Evolutionary conservation across 2,113 vertebrate genomes (phyloP), one percentile per base, ranked within the genome.

Genomic region (Gyps fulvus): DNA sequence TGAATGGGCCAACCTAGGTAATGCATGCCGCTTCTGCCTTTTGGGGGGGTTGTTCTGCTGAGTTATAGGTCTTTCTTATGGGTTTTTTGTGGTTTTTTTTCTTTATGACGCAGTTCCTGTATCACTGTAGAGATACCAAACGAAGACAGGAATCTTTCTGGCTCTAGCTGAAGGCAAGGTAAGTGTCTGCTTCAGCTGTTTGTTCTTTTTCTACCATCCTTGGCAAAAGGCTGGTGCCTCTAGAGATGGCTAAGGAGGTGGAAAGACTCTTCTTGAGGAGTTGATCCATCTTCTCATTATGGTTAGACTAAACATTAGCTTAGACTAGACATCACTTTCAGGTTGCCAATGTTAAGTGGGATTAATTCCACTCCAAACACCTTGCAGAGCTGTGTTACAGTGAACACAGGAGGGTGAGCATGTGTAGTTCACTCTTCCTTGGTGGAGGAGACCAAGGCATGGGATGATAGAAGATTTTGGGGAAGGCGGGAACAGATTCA

Each of bases 61-160:
- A 69, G 32, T 19, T 50, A 22, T 7, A 43, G 11, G 4, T 19
- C 13, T 34, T 0, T 40, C 62, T 47, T 4, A 6, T 1, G 7
- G 6, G 7, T 45, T 38, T 38, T 63, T 25, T 25, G 38, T 2
- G 10, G 5, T n/a, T 52, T 26, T 25, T 47, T 42, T 32, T 3
- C 3, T 71, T 57, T 42, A 3, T 43, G 47, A 7, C 49, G 36
- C 13, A 34, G 54, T 23, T 45, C 7, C 58, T 80, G 73, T 36
- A 11, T 72, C 6, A 0, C 4, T 38, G 27, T 34, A 34, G 58
- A 19, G 73, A 18, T 34, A 22, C 18, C 34, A 23, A 17, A 31
- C 11, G 29, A 93, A 45, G n/a, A 45, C 5, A 38, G 29, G n/a
- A 58, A 38, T 72, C 21, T 34, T 79, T 26, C 36, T 80, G 45